Evolutionary conservation across 1,140 invertebrate species (phyloP).

Genomic region (Trichogramma pretiosum): DNA sequence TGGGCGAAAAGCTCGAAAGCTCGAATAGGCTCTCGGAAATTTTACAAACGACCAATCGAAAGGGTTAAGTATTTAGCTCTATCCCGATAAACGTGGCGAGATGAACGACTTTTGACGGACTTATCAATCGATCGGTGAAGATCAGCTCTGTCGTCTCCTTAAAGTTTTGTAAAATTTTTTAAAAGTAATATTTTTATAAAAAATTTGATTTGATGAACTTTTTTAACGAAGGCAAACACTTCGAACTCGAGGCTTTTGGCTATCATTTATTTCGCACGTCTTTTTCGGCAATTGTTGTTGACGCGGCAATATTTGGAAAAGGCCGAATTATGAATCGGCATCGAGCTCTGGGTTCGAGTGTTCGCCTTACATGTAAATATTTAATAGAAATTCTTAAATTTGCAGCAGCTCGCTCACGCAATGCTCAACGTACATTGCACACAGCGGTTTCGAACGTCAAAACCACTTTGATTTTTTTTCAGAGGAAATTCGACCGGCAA

Average conservation of each 20-base stretch:
- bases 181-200: background rate
- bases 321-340: slow-evolving; percentile 13
- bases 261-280: slow-evolving; percentile 12
- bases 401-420: slow-evolving; percentile 17
- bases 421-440: slow-evolving; percentile 16
- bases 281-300: slow-evolving; percentile 17
- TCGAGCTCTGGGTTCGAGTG: slow-evolving; percentile 8
- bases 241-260: slow-evolving; percentile 11
- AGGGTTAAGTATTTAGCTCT: slow-evolving; percentile 8
- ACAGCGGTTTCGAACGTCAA: slow-evolving; percentile 20
- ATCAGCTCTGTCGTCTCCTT: slow-evolving; percentile 14
- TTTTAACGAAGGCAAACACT: slow-evolving; percentile 8
- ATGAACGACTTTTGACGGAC: background rate
- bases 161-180: background rate
- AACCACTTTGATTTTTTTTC: slow-evolving; percentile 18
- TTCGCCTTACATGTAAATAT: slow-evolving; percentile 13
- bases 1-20: background rate
- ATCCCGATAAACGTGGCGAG: slow-evolving; percentile 3
- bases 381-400: slow-evolving; percentile 21
- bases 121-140: slow-evolving; percentile 16
- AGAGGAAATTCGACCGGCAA: slow-evolving; percentile 18
- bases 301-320: slow-evolving; percentile 16
- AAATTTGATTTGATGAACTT: background rate
- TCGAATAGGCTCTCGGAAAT: background rate
- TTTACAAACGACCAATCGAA: slow-evolving; percentile 5